Base-by-base conservation (phyloP, 1,140 invertebrate genomes). In the Drosophila watanabei region DNA sequence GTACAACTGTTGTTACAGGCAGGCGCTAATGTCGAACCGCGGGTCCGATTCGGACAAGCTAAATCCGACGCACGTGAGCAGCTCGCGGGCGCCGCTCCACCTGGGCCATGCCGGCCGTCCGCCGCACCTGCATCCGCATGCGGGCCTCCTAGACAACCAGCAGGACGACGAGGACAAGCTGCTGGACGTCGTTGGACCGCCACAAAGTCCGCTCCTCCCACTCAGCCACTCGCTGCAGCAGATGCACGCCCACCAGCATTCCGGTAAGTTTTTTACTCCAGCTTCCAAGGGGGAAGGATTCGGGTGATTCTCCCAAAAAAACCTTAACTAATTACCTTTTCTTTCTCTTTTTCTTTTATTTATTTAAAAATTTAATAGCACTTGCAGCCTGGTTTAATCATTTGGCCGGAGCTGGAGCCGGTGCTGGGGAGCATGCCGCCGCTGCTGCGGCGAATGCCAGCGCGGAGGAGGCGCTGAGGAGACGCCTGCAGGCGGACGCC, bases 181-280 rank as follows among this genome's bases (percentile, higher is more conserved):
- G 32, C 94, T 98, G 78, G 97, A 98, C 92, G 97, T 98, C 3
- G 97, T 98, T 0, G 97, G 97, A 0, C 97, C 97, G 24, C 94
- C 94, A 18, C 96, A 97, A 76, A 96, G 96, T 81, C 96, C 96
- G 0, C 95, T 96, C 33, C 95, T 96, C 13, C 94, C 95, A 8
- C 89, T 94, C 37, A 95, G 90, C 65, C 91, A 93, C 63, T 93
- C 92, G 82, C 75, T 93, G 60, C 92, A 93, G 60, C 93, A 93
- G 54, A 92, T 93, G 92, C 92, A 93, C 62, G 90, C 91, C 49
- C 90, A 93, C 60, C 92, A 92, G 71, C 93, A 93, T 46, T 93
- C 92, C 77, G 92, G 92, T 93, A 64, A 87, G 92, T 90, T 20
- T 0, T 28, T 0, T 20, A 11, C 6, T 18, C 18, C 14, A 14